Evolutionary conservation across 2,113 vertebrate species (phyloP).

Genomic region (Rhinopithecus roxellana): DNA sequence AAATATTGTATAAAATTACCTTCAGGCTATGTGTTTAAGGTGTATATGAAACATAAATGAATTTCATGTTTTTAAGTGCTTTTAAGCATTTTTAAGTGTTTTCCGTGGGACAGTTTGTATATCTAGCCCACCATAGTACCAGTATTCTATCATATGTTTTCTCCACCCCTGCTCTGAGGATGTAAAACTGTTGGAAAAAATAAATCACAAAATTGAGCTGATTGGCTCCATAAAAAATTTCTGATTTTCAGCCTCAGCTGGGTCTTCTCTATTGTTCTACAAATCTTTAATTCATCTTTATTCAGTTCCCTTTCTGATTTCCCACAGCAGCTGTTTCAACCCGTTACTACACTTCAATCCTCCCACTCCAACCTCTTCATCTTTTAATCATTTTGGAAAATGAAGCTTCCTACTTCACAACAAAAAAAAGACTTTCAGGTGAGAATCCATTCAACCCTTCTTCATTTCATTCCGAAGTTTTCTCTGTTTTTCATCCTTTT

Average conservation of each 20-base stretch:
- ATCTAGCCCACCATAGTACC: neutral
- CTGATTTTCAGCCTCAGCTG: constrained; percentile 11
- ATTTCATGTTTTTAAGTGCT: too few relatives aligned
- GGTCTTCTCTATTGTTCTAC: constrained; percentile 20
- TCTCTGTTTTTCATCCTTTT: neutral
- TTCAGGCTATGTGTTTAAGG: too few relatives aligned
- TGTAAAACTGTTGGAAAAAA: constrained; percentile 19
- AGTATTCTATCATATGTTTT: constrained; percentile 13
- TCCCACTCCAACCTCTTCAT: neutral
- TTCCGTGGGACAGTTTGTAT: neutral
- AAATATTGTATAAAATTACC: neutral
- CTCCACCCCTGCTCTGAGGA: neutral
- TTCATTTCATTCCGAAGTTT: neutral
- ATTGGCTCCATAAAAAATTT: constrained; percentile 31
- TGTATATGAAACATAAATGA: too few relatives aligned
- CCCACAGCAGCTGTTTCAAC: constrained; percentile 15
- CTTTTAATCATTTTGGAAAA: constrained; percentile 32
- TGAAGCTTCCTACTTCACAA: neutral
- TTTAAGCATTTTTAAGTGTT: constrained; percentile 18
- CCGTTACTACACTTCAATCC: neutral
- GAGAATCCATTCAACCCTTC: neutral
- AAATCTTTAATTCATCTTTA: constrained; percentile 33
- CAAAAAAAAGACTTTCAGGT: neutral
- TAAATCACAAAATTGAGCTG: constrained; percentile 31
- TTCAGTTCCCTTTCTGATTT: constrained; percentile 36